phyloP scores from a whole-genome alignment of 2,797 vertebrate genomes.

The Rhodeus uyekii region DNA sequence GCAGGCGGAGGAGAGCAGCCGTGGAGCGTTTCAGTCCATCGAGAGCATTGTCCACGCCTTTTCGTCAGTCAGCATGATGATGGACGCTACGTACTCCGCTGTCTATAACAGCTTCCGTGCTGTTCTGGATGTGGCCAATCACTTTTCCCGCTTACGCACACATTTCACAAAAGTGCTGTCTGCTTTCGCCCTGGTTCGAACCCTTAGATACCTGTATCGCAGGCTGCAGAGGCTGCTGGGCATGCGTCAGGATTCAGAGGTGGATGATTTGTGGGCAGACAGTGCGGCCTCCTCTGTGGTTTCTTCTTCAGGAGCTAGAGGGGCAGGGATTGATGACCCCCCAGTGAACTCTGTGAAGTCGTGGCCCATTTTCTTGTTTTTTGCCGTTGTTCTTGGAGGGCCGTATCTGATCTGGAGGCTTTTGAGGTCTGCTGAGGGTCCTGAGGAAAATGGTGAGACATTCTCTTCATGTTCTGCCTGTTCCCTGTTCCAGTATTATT shows the following conservation, averaged over 20 bases:
- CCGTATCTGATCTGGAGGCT: constrained; percentile 98
- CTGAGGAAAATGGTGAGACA: constrained; percentile 82
- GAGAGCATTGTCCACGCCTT: constrained; percentile 99
- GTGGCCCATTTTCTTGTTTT: constrained; percentile 96
- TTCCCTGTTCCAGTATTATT: background rate
- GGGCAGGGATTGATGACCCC: constrained; percentile 60
- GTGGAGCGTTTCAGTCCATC: constrained; percentile 96
- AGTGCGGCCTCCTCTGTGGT: constrained; percentile 80
- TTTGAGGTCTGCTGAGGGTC: constrained; percentile 78
- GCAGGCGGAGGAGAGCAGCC: constrained; percentile 96
- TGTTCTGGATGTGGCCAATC: constrained; percentile 95
- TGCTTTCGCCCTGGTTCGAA: constrained; percentile 93
- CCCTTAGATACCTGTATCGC: constrained; percentile 88
- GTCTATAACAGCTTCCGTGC: constrained; percentile 98
- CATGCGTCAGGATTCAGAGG: constrained; percentile 79
- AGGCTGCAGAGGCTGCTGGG: constrained; percentile 86
- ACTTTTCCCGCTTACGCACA: constrained; percentile 90
- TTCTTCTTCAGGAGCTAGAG: constrained; percentile 66
- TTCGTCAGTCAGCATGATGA: constrained; percentile 96
- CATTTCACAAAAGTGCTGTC: constrained; percentile 96
- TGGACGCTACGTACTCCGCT: constrained; percentile 96
- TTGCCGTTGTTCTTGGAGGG: constrained; percentile 92
- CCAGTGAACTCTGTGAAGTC: constrained; percentile 83
- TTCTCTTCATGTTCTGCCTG: background rate
- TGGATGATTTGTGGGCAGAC: constrained; percentile 93